Conservation (phyloP, 2,888 invertebrate genomes). For the Dicyrtoma fusca region DNA sequence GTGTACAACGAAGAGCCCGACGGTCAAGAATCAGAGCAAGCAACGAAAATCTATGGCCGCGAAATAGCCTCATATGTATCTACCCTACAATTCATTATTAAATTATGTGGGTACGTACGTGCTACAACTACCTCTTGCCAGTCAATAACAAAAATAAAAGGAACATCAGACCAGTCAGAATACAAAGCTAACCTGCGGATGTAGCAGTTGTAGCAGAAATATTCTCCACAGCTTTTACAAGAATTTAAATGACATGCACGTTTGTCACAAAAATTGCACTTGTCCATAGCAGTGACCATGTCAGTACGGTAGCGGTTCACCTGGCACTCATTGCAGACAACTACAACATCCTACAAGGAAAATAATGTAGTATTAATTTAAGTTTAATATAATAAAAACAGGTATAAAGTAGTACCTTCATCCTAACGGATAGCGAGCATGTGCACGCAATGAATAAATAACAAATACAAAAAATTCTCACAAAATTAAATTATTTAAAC, state of each 20-base stretch:
- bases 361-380: neutral
- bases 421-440: neutral
- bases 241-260: conserved; percentile 47
- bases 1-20: too few relatives aligned
- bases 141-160: too few relatives aligned
- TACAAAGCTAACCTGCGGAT: conserved; percentile 41
- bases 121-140: too few relatives aligned
- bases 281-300: neutral
- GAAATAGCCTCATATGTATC: too few relatives aligned
- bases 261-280: conserved; percentile 44
- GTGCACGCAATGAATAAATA: neutral
- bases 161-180: too few relatives aligned
- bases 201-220: conserved; percentile 46
- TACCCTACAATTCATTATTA: too few relatives aligned
- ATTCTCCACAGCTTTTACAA: conserved; percentile 41
- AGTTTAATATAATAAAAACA: neutral
- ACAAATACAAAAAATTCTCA: neutral
- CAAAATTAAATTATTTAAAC: neutral
- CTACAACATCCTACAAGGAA: neutral
- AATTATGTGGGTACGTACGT: too few relatives aligned
- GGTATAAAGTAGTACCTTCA: neutral
- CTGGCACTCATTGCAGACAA: conserved; percentile 34
- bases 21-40: too few relatives aligned
- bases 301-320: conserved; percentile 40
- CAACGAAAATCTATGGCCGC: too few relatives aligned